These are phyloP conservation scores for Anticlea derivata DNA, from an alignment of 2,888 invertebrate species.

Conservation along the genomic window DNA sequence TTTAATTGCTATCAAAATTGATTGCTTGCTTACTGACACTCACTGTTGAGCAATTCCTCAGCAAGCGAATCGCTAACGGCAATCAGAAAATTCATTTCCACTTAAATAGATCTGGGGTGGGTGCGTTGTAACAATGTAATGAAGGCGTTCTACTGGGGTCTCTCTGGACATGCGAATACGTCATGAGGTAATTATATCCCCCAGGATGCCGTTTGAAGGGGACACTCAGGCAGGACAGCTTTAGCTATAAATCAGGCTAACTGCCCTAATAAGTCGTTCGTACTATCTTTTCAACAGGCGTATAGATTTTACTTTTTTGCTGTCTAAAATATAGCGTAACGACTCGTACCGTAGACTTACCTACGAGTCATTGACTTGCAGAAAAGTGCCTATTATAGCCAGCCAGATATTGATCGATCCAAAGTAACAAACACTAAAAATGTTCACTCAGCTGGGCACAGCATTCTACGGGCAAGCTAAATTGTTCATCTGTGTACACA, in stretches of 20 bases:
- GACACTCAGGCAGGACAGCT: slow-evolving; percentile 40
- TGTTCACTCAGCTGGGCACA: slow-evolving; percentile 11
- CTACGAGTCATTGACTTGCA: slow-evolving; percentile 7
- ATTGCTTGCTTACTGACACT: slow-evolving; percentile 17
- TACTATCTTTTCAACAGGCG: slow-evolving; percentile 35
- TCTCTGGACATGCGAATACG: slow-evolving; percentile 45
- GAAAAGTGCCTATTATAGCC: not conserved
- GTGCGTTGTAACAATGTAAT: slow-evolving; percentile 55
- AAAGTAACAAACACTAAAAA: slow-evolving; percentile 10
- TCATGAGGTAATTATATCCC: slow-evolving; percentile 59
- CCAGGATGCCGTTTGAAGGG: slow-evolving; percentile 53
- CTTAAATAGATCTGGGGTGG: slow-evolving; percentile 44
- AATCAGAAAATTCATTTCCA: slow-evolving; percentile 27
- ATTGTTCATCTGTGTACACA: slow-evolving; percentile 66
- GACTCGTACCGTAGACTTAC: not conserved
- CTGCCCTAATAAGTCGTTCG: slow-evolving; percentile 51
- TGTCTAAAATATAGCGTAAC: not conserved
- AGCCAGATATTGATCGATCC: slow-evolving; percentile 9
- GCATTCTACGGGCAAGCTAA: slow-evolving; percentile 36
- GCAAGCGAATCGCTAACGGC: slow-evolving; percentile 21
- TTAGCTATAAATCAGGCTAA: slow-evolving; percentile 69
- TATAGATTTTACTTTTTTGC: slow-evolving; percentile 25
- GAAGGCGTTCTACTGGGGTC: slow-evolving; percentile 53
- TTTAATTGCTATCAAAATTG: slow-evolving; percentile 17
- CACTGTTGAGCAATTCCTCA: slow-evolving; percentile 20